These are phyloP conservation scores for Trachops cirrhosus DNA, from an alignment of 2,797 vertebrate species.

Conservation along the genomic window DNA sequence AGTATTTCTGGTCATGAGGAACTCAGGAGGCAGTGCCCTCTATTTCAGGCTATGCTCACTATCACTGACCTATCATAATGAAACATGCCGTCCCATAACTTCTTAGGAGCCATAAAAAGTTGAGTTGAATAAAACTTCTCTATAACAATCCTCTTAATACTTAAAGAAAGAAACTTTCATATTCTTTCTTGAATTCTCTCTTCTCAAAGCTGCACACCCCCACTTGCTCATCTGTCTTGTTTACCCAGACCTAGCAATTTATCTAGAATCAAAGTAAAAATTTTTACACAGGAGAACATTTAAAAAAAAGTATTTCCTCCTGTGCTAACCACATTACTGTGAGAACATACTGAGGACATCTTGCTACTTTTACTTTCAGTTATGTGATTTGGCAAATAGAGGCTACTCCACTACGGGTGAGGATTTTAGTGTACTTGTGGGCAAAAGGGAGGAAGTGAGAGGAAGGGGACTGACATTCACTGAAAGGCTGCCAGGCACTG, in stretches of 20 bases:
- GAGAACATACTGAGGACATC: neutral
- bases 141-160: neutral
- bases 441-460: neutral
- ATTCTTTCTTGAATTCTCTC: conserved; percentile 21
- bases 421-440: neutral
- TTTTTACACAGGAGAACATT: neutral
- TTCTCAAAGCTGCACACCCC: conserved; percentile 12
- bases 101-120: conserved; percentile 19
- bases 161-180: conserved; percentile 12
- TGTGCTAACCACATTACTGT: neutral
- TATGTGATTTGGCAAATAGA: neutral
- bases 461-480: neutral
- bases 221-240: neutral
- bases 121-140: neutral
- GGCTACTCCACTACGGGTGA: neutral
- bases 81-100: neutral
- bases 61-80: neutral
- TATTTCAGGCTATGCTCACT: neutral
- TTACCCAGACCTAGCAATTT: conserved; percentile 41
- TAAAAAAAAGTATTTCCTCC: neutral
- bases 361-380: neutral
- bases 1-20: neutral
- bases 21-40: neutral
- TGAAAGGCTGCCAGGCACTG: conserved; percentile 9
- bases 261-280: conserved; percentile 19